A percentile compares a stretch with the other conserved stretches of the same genome.
These are phyloP conservation scores for Andrena fulva DNA, from an alignment of 2,888 invertebrate genomes.

Conservation along the genomic window DNA sequence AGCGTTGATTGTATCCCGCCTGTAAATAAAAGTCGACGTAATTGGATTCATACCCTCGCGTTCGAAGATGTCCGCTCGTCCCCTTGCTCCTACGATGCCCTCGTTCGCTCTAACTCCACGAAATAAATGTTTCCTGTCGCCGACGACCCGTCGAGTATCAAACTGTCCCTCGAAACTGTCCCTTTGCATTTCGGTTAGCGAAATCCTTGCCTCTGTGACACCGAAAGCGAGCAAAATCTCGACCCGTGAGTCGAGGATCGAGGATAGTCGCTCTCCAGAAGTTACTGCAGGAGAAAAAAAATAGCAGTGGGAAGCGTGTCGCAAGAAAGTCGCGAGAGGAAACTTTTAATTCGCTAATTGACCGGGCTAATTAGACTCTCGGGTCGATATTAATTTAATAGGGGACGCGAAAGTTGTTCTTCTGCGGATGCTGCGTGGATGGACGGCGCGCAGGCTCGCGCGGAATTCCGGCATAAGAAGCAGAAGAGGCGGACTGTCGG, in stretches of 20 bases:
- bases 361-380: constrained; percentile 16
- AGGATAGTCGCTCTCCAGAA: no score
- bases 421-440: constrained; percentile 22
- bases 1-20: constrained; percentile 51
- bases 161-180: constrained; percentile 2
- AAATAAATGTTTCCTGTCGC: constrained; percentile 26
- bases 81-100: constrained; percentile 1
- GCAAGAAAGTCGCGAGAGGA: not conserved
- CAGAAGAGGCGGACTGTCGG: constrained; percentile 36
- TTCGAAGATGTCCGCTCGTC: constrained; percentile 39
- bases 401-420: constrained; percentile 40
- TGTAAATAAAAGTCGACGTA: constrained; percentile 59
- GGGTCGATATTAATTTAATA: constrained; percentile 52
- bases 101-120: constrained; percentile 31
- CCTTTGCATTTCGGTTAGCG: constrained; percentile 11
- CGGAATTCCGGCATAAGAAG: constrained; percentile 67
- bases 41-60: constrained; percentile 59
- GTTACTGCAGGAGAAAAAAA: no score
- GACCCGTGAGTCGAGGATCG: not conserved
- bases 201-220: constrained; percentile 18
- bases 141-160: constrained; percentile 19
- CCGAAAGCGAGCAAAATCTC: not conserved
- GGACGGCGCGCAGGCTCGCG: constrained; percentile 42
- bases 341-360: constrained; percentile 42
- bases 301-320: no score